phyloP scores from a whole-genome alignment of 92 coral and sea anemone genomes.

The Parazoanthus darwini region DNA sequence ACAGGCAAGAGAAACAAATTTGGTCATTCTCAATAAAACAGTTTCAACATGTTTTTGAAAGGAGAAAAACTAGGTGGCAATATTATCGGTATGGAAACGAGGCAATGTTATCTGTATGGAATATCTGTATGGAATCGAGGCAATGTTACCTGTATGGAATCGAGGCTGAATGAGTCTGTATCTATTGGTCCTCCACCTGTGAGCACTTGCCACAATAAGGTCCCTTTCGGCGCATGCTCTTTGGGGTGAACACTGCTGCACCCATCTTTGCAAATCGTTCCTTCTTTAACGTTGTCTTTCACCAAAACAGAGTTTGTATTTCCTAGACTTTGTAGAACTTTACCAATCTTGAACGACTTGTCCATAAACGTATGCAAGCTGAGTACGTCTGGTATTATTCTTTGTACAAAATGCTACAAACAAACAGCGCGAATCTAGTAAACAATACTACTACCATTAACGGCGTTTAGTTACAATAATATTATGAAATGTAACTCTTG shows the following conservation, averaged over 20 bases:
- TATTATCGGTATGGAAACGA: conserved; percentile 61
- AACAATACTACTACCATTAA: too few species aligned
- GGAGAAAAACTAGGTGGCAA: background rate
- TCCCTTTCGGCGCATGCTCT: conserved; percentile 60
- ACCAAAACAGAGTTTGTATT: conserved; percentile 60
- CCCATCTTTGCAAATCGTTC: conserved; percentile 9
- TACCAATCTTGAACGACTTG: conserved; percentile 73
- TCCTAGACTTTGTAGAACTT: conserved; percentile 79
- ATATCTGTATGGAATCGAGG: background rate
- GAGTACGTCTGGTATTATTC: conserved; percentile 69
- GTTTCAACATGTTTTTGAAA: background rate
- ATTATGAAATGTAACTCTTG: too few species aligned
- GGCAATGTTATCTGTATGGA: conserved; percentile 62
- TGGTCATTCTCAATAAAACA: too few species aligned
- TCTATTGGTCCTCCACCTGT: conserved; percentile 54
- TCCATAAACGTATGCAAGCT: conserved; percentile 85
- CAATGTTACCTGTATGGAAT: conserved; percentile 67
- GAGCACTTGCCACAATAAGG: conserved; percentile 74
- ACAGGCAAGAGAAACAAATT: too few species aligned
- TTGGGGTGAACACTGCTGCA: conserved; percentile 70
- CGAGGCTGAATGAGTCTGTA: conserved; percentile 51
- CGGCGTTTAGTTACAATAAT: too few species aligned
- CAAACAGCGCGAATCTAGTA: background rate
- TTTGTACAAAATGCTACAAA: conserved; percentile 62
- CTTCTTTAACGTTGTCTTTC: conserved; percentile 32